phyloP scores from a whole-genome alignment of 2,797 vertebrate genomes.

The Rhinella marina region DNA sequence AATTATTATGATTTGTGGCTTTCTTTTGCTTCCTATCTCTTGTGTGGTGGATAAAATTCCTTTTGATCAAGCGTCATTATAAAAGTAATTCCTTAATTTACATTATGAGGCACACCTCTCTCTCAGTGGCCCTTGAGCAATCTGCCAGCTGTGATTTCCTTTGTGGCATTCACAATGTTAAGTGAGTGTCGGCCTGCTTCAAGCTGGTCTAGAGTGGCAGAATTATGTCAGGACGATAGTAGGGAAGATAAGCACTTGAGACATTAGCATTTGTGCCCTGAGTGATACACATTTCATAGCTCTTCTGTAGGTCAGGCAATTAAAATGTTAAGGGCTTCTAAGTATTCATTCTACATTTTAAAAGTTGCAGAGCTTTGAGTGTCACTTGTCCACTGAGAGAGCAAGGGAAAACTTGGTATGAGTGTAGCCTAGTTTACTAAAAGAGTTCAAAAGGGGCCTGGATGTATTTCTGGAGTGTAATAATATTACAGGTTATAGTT shows the following conservation, averaged over 20 bases:
- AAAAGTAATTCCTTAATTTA: background rate
- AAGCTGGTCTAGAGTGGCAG: background rate
- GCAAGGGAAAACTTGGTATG: background rate
- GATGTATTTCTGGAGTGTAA: no score
- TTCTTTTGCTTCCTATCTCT: background rate
- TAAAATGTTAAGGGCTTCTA: background rate
- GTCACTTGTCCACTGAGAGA: background rate
- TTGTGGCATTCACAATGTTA: background rate
- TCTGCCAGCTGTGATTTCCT: background rate
- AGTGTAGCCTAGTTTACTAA: no score
- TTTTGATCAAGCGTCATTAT: background rate
- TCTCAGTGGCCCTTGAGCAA: no score
- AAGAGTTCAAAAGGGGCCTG: no score
- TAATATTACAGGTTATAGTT: no score
- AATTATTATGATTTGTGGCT: background rate
- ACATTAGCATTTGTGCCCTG: background rate
- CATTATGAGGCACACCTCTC: background rate
- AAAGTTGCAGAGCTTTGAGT: background rate
- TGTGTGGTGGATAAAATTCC: no score
- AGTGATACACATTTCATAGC: background rate
- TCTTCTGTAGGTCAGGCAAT: no score
- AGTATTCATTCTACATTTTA: background rate
- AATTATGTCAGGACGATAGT: background rate
- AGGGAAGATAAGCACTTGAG: background rate
- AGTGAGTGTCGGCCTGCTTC: background rate